A percentile compares a stretch with the other conserved stretches of the same genome.
phyloP scores from a whole-genome alignment of 2,113 vertebrate genomes.

The Platycercus adscitus region DNA sequence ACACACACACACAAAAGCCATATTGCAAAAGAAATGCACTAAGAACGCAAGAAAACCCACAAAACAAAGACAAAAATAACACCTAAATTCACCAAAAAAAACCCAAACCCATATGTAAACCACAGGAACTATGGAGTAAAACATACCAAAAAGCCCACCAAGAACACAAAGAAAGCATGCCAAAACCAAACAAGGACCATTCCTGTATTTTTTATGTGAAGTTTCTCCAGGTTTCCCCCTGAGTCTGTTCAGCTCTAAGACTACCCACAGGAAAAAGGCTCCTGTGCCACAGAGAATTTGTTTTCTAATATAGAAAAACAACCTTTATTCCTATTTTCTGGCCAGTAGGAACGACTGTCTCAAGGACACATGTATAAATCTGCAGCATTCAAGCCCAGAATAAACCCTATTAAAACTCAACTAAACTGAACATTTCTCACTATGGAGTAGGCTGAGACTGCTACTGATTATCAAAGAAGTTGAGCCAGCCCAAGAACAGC shows the following conservation, averaged over 20 bases:
- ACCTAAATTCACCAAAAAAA: background rate
- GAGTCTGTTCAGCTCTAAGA: background rate
- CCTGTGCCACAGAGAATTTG: background rate
- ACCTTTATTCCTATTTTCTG: background rate
- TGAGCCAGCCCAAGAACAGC: fast-evolving
- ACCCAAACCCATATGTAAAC: fast-evolving
- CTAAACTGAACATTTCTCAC: background rate
- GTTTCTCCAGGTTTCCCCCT: background rate
- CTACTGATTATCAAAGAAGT: background rate
- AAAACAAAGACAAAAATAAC: background rate
- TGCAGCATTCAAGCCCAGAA: background rate
- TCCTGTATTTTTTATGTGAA: background rate
- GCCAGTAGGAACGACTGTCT: background rate
- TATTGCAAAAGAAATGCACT: background rate
- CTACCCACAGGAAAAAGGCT: background rate
- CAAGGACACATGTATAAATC: background rate
- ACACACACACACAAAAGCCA: background rate
- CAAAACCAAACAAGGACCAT: fast-evolving
- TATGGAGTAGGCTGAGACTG: background rate
- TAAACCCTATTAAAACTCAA: background rate
- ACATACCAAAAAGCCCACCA: background rate
- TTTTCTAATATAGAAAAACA: background rate
- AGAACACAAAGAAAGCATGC: background rate
- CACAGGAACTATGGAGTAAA: background rate
- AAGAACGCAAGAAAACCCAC: background rate